phyloP scores from a whole-genome alignment of 2,888 invertebrate species.

The Pyrrhosoma nymphula region DNA sequence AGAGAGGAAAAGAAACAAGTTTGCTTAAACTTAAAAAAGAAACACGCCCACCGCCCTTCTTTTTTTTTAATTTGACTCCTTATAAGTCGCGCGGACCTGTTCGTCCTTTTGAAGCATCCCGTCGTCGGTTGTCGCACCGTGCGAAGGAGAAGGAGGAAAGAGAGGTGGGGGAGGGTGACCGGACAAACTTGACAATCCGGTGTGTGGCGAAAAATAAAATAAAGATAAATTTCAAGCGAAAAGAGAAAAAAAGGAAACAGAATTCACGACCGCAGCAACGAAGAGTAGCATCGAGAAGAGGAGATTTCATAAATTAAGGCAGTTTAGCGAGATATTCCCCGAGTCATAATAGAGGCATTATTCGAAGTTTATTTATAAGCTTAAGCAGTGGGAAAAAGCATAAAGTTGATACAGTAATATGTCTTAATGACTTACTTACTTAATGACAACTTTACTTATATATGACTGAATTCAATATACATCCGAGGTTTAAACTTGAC shows the following conservation, averaged over 20 bases:
- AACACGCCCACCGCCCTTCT: background rate
- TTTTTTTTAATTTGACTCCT: background rate
- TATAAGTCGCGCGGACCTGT: background rate
- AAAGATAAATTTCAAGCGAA: background rate
- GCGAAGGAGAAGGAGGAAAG: no score
- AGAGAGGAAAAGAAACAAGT: background rate
- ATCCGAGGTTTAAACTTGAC: no score
- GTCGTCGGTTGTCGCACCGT: background rate
- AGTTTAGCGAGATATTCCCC: no score
- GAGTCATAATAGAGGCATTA: no score
- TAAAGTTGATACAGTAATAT: no score
- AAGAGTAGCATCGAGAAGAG: background rate
- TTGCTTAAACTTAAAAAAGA: background rate
- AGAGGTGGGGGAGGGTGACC: background rate
- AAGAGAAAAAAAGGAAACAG: background rate
- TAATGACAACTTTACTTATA: no score
- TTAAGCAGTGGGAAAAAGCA: no score
- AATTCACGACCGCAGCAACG: background rate
- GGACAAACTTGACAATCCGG: background rate
- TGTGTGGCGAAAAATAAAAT: background rate
- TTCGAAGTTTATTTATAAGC: no score
- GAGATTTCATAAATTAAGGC: no score
- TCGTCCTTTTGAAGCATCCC: conserved; percentile 32
- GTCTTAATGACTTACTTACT: no score
- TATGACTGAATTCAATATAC: no score